Conservation (phyloP, 2,797 vertebrate genomes). For the Philypnodon macrostomus region DNA sequence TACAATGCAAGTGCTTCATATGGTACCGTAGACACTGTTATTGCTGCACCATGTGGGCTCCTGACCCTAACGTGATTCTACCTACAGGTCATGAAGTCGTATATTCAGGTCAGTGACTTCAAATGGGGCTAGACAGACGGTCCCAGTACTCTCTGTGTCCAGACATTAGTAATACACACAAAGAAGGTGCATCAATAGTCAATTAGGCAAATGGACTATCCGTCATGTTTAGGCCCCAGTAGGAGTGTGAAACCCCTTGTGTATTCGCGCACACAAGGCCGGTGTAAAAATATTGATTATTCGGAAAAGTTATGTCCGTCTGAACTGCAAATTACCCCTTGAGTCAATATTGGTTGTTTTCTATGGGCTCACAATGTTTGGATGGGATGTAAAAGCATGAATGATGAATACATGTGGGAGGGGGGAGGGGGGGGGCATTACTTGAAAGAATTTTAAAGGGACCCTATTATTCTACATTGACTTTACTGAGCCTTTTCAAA, state of each 20-base stretch:
- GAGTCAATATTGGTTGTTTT: slow-evolving; percentile 23
- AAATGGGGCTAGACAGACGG: slow-evolving; percentile 46
- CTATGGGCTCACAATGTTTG: too few relatives aligned
- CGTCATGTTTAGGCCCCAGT: slow-evolving; percentile 36
- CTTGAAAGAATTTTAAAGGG: too few relatives aligned
- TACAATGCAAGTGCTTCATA: neutral
- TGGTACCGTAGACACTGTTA: too few relatives aligned
- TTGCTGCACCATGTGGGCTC: slow-evolving; percentile 22
- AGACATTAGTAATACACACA: slow-evolving; percentile 46
- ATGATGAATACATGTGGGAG: too few relatives aligned
- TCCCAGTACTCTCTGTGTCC: slow-evolving; percentile 12
- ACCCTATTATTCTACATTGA: too few relatives aligned
- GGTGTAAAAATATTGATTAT: slow-evolving; percentile 39
- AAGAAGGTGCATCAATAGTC: slow-evolving; percentile 43
- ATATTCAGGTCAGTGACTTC: slow-evolving; percentile 66
- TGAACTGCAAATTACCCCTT: slow-evolving; percentile 20
- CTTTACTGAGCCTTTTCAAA: too few relatives aligned
- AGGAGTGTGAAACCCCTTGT: slow-evolving; percentile 24
- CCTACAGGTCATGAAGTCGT: slow-evolving; percentile 48
- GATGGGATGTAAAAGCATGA: too few relatives aligned
- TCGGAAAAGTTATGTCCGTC: slow-evolving; percentile 20
- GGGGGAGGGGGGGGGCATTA: too few relatives aligned
- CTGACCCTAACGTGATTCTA: slow-evolving; percentile 24
- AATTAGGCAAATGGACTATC: slow-evolving; percentile 52
- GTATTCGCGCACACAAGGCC: slow-evolving; percentile 22